Conservation (phyloP, 2,888 invertebrate genomes). For the Biston stratarius region DNA sequence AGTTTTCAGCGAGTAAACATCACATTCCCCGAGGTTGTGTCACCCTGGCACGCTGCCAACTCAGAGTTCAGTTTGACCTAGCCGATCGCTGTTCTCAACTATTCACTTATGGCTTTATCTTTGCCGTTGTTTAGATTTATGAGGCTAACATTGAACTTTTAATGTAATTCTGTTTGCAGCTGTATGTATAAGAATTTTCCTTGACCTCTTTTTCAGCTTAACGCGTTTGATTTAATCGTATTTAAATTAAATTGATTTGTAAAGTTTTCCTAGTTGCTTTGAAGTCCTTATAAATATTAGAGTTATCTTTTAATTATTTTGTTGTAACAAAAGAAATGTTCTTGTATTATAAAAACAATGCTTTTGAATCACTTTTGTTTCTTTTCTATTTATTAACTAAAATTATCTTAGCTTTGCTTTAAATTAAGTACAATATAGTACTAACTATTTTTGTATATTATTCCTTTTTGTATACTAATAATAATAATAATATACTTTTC, state of each 20-base stretch:
- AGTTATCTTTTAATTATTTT: no score
- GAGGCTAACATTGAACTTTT: constrained; percentile 34
- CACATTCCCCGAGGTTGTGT: constrained; percentile 76
- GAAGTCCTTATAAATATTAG: not conserved
- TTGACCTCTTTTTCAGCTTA: constrained; percentile 30
- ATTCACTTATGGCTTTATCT: constrained; percentile 44
- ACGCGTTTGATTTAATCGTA: not conserved
- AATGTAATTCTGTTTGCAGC: constrained; percentile 28
- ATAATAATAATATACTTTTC: no score
- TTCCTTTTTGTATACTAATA: not conserved
- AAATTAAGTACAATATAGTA: no score
- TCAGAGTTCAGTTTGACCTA: constrained; percentile 67
- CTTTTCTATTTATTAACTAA: not conserved
- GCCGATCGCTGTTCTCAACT: constrained; percentile 51
- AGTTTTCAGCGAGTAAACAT: constrained; percentile 72
- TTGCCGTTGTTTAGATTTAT: constrained; percentile 43
- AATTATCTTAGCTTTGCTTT: not conserved
- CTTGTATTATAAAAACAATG: no score
- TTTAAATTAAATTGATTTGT: not conserved
- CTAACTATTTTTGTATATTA: not conserved
- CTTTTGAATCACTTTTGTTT: not conserved
- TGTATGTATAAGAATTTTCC: constrained; percentile 17
- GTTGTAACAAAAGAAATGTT: not conserved
- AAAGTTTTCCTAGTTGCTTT: not conserved
- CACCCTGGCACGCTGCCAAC: constrained; percentile 74